Conservation (phyloP, 2,113 vertebrate genomes). For the Lampris megalopsis region DNA sequence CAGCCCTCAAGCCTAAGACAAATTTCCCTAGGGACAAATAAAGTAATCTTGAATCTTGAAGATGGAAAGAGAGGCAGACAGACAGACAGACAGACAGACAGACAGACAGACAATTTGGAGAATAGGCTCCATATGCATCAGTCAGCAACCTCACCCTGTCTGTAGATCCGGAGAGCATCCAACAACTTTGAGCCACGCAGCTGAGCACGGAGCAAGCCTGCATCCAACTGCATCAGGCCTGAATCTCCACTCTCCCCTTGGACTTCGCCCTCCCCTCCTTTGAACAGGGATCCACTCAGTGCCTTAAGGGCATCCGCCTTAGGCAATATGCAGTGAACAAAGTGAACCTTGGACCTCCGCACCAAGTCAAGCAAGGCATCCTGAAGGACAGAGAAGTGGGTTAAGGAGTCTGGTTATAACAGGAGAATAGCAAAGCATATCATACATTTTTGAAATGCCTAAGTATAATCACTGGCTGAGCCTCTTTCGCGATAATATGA, state of each 20-base stretch:
- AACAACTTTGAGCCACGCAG: slow-evolving; percentile 93
- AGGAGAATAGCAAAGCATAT: background rate
- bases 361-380: slow-evolving; percentile 95
- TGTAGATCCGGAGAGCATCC: slow-evolving; percentile 92
- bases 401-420: slow-evolving; percentile 10
- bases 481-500: slow-evolving; percentile 2
- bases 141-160: slow-evolving; percentile 87
- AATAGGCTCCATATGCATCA: too few species aligned
- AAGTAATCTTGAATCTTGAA: too few species aligned
- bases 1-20: too few species aligned
- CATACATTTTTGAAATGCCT: background rate
- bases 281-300: slow-evolving; percentile 80
- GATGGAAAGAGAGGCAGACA: too few species aligned
- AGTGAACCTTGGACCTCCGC: slow-evolving; percentile 93
- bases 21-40: too few species aligned
- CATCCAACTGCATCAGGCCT: slow-evolving; percentile 91
- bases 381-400: slow-evolving; percentile 69
- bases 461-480: background rate
- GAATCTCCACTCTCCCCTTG: slow-evolving; percentile 87
- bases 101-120: too few species aligned
- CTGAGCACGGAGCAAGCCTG: slow-evolving; percentile 91
- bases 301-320: slow-evolving; percentile 83
- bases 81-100: too few species aligned
- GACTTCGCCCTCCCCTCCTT: slow-evolving; percentile 86
- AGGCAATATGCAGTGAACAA: slow-evolving; percentile 95